Evolutionary conservation across 2,888 invertebrate genomes (phyloP), one percentile per base, ranked within the genome.

Genomic region (Nymphalis c-album): DNA sequence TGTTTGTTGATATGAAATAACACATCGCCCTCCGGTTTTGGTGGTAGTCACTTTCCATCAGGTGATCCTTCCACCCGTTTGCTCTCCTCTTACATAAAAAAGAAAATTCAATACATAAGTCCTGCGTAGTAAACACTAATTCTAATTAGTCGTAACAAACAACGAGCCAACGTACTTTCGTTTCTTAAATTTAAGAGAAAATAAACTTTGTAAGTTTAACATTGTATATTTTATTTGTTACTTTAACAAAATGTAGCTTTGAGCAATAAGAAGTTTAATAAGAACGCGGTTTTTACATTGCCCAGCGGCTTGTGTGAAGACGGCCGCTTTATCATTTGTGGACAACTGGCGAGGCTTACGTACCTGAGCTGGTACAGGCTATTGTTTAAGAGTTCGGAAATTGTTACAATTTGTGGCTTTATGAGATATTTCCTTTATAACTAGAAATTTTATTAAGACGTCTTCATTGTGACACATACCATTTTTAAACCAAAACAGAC

Each of bases 321-420:
- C 68, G 70, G 83, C 85, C 81, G 78, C 80, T 90, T 90, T 91
- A 82, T 91, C 91, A 85, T 85, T 84, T 79, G 85, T 79, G 88
- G 84, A 86, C 91, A 89, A 86, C 83, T 83, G 81, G 80, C 82
- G 79, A 79, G 79, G 82, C 86, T 89, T 88, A 87, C 31, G 16
- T 26, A 55, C 80, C 71, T 78, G 78, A 78, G 85, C 83, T 85
- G 76, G 78, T 76, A 78, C 74, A 78, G 82, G 83, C 79, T 70
- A 79, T 79, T 67, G 60, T 64, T 59, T 58, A 59, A 48, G 76
- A 75, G 73, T 74, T 73, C 78, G 84, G 81, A 83, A 86, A 85
- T 82, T 77, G 79, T 76, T 76, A 74, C 79, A 76, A 81, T 84
- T 84, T 83, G 76, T 74, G 74, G 77, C 73, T 79, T 77, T 77